Evolutionary conservation across 92 coral and sea anemone genomes (phyloP), one percentile per base, ranked within the genome.

Genomic region (Galaxea fascicularis): DNA sequence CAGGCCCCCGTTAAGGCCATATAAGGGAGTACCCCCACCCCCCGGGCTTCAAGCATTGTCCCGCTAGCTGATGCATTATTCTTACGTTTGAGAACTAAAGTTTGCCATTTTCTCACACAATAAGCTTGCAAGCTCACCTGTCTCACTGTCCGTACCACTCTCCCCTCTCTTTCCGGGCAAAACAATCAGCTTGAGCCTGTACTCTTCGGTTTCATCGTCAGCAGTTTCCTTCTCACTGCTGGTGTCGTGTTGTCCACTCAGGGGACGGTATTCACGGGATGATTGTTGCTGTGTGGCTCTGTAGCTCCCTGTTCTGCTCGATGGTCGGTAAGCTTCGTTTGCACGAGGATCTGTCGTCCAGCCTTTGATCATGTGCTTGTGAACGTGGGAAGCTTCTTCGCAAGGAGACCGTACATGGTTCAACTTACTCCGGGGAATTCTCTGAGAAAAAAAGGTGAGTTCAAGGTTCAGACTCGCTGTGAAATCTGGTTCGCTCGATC

Each of bases 281-380:
- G 64, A 17, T 41, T 30, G 79, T 11, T 69, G 69, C 46, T 71
- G 56, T n/a, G 8, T 53, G 68, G 57, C 44, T n/a, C 54, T 39
- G n/a, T 56, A 52, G 68, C 80, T 63, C 24, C 13, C 78, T 53
- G 71, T 82, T 65, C 26, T 35, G 31, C 73, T 65, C 15, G 73
- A 73, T 14, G 82, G 90, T 27, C 93, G 74, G 86, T 91, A 94
- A 35, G 98, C 90, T 26, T 87, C 92, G 71, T 91, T 92, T 12
- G 98, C 92, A 4, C 66, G 69, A 0, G 95, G 92, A 82, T 94
- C 88, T 10, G 99, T 96, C 29, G 99, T 96, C 99, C 99, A 96
- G 16, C 99, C 99, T 79, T 96, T 96, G 84, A 96, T 80, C 89
- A 87, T 93, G 90, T 96, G 99, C 70, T 87, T 94, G 69, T 96